Evolutionary conservation across 2,797 vertebrate species (phyloP).

Genomic region (Miichthys miiuy): DNA sequence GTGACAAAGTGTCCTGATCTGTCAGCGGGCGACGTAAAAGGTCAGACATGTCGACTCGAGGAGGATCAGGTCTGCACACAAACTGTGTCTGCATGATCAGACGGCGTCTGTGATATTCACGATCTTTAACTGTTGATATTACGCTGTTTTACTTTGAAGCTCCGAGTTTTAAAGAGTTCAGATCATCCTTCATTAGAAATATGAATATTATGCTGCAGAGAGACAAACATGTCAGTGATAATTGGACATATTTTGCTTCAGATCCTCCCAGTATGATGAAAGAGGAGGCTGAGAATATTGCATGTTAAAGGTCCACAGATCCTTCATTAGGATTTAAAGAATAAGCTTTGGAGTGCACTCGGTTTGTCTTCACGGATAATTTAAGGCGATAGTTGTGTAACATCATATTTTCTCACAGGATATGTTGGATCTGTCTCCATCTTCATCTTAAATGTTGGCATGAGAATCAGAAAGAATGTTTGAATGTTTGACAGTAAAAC

Average conservation of each 20-base stretch:
- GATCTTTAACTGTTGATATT: not conserved
- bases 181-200: constrained; percentile 21
- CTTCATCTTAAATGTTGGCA: not conserved
- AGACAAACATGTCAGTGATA: not conserved
- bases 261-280: constrained; percentile 16
- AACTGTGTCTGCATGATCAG: constrained; percentile 2
- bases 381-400: constrained; percentile 15
- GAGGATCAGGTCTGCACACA: constrained; percentile 24
- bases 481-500: constrained; percentile 13
- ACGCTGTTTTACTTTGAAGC: constrained; percentile 27
- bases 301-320: constrained; percentile 10
- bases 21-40: constrained; percentile 6
- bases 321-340: constrained; percentile 10
- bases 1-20: constrained; percentile 30
- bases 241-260: constrained; percentile 7
- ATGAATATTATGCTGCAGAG: constrained; percentile 14
- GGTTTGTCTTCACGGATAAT: constrained; percentile 32
- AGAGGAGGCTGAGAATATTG: not conserved
- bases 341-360: constrained; percentile 1
- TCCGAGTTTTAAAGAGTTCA: not conserved
- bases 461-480: constrained; percentile 21
- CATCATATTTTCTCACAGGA: constrained; percentile 20
- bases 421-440: constrained; percentile 5
- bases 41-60: constrained; percentile 20
- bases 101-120: constrained; percentile 26